Base-by-base conservation (phyloP, 2,888 invertebrate species). In the Melanotus villosus region DNA sequence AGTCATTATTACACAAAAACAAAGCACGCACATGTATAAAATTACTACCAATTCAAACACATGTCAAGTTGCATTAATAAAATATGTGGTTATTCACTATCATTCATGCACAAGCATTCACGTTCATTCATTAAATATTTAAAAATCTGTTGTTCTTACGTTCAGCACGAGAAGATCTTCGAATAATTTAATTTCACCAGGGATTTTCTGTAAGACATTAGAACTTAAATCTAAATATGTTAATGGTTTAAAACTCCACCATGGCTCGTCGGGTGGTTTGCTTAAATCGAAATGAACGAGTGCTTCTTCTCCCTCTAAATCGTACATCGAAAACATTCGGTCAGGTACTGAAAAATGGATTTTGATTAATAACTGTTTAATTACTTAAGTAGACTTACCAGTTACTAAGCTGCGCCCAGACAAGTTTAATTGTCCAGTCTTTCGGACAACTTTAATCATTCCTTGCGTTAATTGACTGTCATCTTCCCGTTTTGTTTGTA, bases 201-300 rank as follows among this genome's bases (percentile, higher is more conserved):
- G 90, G 78, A 95, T 85, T 72, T 84, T 84, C 68, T 87, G 87
- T 71, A 94, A 85, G 68, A 88, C 87, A 84, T 95, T 94, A 10
- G 90, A 92, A 80, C 93, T 93, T 62, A 94, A 86, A 84, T 96
- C 94, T 73, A 97, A 87, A 77, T 90, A 90, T 70, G 89, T 91
- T 18, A 97, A 85, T 1, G 93, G 91, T 76, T 92, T 90, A 78
- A 92, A 90, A 81, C 93, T 94, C 95, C 95, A 95, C 96, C 96
- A 97, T 72, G 88, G 89, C 73, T 89, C 88, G 52, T 88, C 87
- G 56, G 88, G 87, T 3, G 85, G 82, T 73, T 85, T 86, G 64
- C 87, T 83, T 76, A 90, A 89, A 80, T 91, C 90, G 50, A 90
- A 82, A 72, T 86, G 86, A 5, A 85, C 85, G 47, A 89, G 89